Evolutionary conservation across 2,113 vertebrate genomes (phyloP).

Genomic region (Enhydra lutris): DNA sequence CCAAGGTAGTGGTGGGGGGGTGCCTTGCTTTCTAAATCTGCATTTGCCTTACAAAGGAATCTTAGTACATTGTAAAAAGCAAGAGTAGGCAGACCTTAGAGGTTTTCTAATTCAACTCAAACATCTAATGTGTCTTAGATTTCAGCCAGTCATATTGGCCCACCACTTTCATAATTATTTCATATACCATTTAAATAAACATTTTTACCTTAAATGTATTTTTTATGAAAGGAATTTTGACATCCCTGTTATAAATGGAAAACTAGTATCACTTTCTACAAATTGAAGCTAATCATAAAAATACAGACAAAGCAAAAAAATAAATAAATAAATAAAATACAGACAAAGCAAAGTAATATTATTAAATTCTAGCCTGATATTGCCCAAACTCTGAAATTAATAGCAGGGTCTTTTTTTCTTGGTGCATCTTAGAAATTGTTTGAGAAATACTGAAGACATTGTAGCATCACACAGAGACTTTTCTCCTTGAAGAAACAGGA

Average conservation of each 20-base stretch:
- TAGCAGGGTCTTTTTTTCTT: not conserved
- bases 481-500: not conserved
- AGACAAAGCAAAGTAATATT: not conserved
- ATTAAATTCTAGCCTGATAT: not conserved
- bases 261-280: not conserved
- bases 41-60: not conserved
- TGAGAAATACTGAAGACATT: not conserved
- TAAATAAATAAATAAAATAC: not conserved
- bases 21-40: not conserved
- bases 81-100: not conserved
- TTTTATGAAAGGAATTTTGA: not conserved
- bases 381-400: not conserved
- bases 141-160: not conserved
- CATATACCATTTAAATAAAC: not conserved
- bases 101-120: not conserved
- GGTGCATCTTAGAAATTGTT: not conserved
- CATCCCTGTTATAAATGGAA: not conserved
- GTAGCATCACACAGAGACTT: not conserved
- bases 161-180: not conserved
- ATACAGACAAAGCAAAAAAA: not conserved
- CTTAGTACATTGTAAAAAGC: not conserved
- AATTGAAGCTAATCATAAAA: conserved; percentile 5
- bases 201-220: not conserved
- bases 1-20: not conserved
- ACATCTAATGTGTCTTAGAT: not conserved